A percentile compares a stretch with the other conserved stretches of the same genome.
Evolutionary conservation across 2,888 invertebrate genomes (phyloP).

Genomic region (Lacanobia oleracea): DNA sequence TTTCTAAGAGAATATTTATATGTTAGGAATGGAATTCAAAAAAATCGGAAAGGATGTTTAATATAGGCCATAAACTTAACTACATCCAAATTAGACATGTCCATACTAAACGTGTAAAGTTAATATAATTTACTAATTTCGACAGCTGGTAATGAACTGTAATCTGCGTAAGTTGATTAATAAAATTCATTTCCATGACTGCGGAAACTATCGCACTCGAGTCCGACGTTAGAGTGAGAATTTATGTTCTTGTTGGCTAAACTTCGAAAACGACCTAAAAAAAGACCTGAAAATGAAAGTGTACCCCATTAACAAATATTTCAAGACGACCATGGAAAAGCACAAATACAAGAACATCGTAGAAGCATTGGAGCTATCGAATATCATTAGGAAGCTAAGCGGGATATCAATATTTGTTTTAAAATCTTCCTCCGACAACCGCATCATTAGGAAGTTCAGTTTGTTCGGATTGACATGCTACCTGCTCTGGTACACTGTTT

Average conservation of each 20-base stretch:
- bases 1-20: background rate
- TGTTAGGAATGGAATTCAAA: no score
- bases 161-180: slow-evolving; percentile 36
- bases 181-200: background rate
- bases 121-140: background rate
- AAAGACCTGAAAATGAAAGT: slow-evolving; percentile 31
- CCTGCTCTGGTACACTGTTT: slow-evolving; percentile 70
- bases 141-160: background rate
- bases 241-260: background rate
- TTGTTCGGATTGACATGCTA: slow-evolving; percentile 69
- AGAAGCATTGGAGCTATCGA: slow-evolving; percentile 69
- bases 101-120: slow-evolving; percentile 3
- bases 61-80: background rate
- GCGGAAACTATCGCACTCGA: background rate
- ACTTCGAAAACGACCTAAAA: background rate
- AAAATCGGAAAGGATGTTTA: background rate
- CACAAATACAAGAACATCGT: slow-evolving; percentile 72
- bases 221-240: background rate
- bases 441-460: slow-evolving; percentile 65
- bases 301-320: slow-evolving; percentile 46
- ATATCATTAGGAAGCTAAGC: slow-evolving; percentile 68
- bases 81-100: background rate
- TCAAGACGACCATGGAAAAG: slow-evolving; percentile 48
- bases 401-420: slow-evolving; percentile 72
- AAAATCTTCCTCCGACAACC: slow-evolving; percentile 47